Base-by-base conservation (phyloP, 2,888 invertebrate genomes). In the Cryptocephalus moraei region DNA sequence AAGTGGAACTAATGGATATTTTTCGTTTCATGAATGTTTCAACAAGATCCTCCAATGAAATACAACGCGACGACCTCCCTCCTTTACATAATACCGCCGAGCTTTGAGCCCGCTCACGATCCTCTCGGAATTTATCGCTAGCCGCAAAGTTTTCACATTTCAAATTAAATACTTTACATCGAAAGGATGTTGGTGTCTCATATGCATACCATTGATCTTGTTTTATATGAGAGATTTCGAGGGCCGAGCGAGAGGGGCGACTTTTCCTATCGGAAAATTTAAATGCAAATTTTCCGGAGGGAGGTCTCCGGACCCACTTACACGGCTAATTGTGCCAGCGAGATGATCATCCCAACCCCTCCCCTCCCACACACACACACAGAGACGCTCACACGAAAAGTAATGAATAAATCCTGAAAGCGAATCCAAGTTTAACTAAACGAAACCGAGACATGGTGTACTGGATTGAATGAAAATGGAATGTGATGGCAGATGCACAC, bases 131-230 rank as follows among this genome's bases (percentile, higher is more conserved):
- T 22, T 22, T 59, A 56, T 53, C 54, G 47, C 53, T 52, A 52
- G 52, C 55, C 51, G 49, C 47, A 53, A 60, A 59, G 54, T 59
- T 59, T 56, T 56, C 56, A 54, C 54, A 56, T 57, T 56, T 56
- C 53, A 56, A 57, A 59, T 57, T 57, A 57, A 59, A 58, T 54
- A 57, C 56, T 58, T 59, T 58, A 52, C 58, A 54, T 55, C 53
- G 52, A 55, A 52, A 54, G 52, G 50, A 51, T 53, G 50, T 53
- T 55, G 56, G 57, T 58, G 22, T 22, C 60, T 62, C 61, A 64
- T 64, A 64, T 64, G 62, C 62, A 63, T 63, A 62, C 61, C 62
- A 63, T 63, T 63, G 63, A 64, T 62, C 62, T 60, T 58, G 58
- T 57, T 63, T 59, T 58, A 56, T 57, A 56, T 57, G 56, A 60